A percentile compares a stretch with the other conserved stretches of the same genome.
Evolutionary conservation across 2,797 vertebrate species (phyloP).

Genomic region (Trematomus bernacchii): DNA sequence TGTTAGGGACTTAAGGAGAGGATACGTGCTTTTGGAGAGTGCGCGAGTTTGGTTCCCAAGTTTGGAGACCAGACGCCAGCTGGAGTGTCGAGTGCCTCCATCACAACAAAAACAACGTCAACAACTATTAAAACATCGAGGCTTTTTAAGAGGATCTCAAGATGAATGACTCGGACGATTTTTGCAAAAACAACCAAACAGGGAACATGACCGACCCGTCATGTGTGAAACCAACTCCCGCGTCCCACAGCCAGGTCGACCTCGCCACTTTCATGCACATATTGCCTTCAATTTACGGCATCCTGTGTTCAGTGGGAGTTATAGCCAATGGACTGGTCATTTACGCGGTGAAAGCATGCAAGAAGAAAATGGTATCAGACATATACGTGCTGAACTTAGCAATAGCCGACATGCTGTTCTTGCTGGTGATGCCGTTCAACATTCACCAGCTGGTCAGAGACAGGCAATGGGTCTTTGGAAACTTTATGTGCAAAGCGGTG

Average conservation of each 20-base stretch:
- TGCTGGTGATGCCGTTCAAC: constrained; percentile 89
- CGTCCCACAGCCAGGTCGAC: constrained; percentile 72
- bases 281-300: constrained; percentile 85
- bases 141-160: constrained; percentile 30
- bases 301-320: constrained; percentile 85
- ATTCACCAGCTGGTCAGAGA: constrained; percentile 89
- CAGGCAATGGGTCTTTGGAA: constrained; percentile 88
- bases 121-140: not conserved
- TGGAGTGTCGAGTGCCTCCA: constrained; percentile 7
- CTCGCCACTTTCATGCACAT: constrained; percentile 87
- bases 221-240: constrained; percentile 54
- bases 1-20: not conserved
- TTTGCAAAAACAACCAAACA: constrained; percentile 68
- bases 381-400: constrained; percentile 89
- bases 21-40: constrained; percentile 22
- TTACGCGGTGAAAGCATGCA: constrained; percentile 86
- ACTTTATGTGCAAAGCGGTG: constrained; percentile 89
- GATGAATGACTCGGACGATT: constrained; percentile 79
- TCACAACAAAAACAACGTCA: not conserved
- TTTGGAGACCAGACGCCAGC: constrained; percentile 53
- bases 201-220: constrained; percentile 62
- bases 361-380: constrained; percentile 89
- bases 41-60: constrained; percentile 36
- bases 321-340: constrained; percentile 87
- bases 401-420: constrained; percentile 87